A percentile compares a stretch with the other conserved stretches of the same genome.
Conservation (phyloP, 1,140 invertebrate genomes). For the Vanessa atalanta region DNA sequence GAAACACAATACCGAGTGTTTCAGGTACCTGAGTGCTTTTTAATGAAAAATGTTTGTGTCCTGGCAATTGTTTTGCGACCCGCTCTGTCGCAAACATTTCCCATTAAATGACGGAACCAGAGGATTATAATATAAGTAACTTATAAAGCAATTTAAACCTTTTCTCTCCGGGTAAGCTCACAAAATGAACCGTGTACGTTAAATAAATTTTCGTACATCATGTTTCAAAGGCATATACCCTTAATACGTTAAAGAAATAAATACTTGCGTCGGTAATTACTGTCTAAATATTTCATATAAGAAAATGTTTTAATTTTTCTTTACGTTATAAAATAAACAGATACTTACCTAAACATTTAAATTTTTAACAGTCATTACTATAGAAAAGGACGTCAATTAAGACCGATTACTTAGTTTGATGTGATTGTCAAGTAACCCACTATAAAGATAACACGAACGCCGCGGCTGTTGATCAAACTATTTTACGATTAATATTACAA, state of each 20-base stretch:
- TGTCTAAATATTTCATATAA: neutral
- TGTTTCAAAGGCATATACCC: neutral
- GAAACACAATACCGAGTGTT: neutral
- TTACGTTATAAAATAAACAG: too few relatives aligned
- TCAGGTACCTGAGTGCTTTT: neutral
- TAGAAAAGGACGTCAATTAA: too few relatives aligned
- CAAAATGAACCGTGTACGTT: slow-evolving; percentile 12
- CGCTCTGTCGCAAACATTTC: slow-evolving; percentile 5
- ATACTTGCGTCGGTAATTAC: too few relatives aligned
- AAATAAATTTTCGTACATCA: neutral
- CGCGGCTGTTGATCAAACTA: neutral
- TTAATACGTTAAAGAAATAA: neutral
- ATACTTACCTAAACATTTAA: too few relatives aligned
- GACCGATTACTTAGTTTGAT: too few relatives aligned
- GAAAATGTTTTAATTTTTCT: too few relatives aligned
- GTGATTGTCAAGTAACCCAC: too few relatives aligned
- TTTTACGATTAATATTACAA: neutral
- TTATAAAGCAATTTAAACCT: slow-evolving; percentile 29
- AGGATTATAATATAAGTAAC: slow-evolving; percentile 5
- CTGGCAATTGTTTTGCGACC: slow-evolving; percentile 4
- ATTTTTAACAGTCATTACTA: too few relatives aligned
- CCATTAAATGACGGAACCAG: slow-evolving; percentile 16
- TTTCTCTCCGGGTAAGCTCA: slow-evolving; percentile 13
- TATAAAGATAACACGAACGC: too few relatives aligned
- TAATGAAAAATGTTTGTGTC: slow-evolving; percentile 2